These are phyloP conservation scores for Cossypha caffra DNA, from an alignment of 2,797 vertebrate genomes.

Conservation along the genomic window DNA sequence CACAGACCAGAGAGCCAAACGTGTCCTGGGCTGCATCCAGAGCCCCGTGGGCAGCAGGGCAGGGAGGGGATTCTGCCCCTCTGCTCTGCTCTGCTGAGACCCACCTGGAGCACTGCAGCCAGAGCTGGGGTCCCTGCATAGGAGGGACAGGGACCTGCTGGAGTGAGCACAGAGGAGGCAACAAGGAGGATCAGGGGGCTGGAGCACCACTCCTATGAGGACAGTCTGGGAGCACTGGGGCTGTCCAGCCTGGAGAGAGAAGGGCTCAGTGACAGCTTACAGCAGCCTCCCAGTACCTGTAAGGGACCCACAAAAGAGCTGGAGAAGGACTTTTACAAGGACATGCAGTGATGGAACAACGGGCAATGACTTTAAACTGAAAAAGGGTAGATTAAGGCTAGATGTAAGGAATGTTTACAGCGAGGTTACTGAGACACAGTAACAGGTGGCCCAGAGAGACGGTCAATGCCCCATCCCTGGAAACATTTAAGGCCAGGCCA, in stretches of 20 bases:
- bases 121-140: not conserved
- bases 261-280: not conserved
- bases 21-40: not conserved
- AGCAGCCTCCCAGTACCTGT: too few species aligned
- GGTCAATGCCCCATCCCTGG: not conserved
- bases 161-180: rapidly evolving
- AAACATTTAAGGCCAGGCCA: not conserved
- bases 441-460: not conserved
- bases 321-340: not conserved
- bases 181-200: not conserved
- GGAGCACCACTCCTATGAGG: not conserved
- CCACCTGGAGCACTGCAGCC: not conserved
- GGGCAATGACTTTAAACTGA: not conserved
- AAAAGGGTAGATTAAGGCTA: not conserved
- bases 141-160: rapidly evolving
- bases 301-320: not conserved
- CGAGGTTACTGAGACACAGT: not conserved
- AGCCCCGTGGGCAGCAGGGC: not conserved
- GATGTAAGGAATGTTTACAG: not conserved
- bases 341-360: not conserved
- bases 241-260: not conserved
- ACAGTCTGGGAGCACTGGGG: not conserved
- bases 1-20: not conserved
- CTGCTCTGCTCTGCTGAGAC: not conserved
- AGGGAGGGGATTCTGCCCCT: too few species aligned